These are phyloP conservation scores for Actinernus sp. DNA, from an alignment of 92 coral and sea anemone species.

Conservation along the genomic window DNA sequence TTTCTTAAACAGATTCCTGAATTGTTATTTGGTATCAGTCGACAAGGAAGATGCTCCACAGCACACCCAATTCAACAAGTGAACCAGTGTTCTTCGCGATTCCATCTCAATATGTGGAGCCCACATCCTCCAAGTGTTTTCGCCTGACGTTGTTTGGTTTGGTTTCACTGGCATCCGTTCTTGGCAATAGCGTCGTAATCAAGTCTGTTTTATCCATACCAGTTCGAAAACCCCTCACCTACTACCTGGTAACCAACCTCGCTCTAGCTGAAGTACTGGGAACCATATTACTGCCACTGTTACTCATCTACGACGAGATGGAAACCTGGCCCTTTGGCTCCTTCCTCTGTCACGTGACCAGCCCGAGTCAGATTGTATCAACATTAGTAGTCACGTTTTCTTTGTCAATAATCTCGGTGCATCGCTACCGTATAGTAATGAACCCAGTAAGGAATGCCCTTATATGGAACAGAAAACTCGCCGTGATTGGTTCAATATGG, in stretches of 20 bases:
- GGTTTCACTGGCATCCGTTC: constrained; percentile 30
- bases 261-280: constrained; percentile 58
- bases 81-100: too few species aligned
- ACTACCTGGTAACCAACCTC: constrained; percentile 56
- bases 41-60: too few species aligned
- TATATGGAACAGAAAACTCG: neutral
- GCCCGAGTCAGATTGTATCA: constrained; percentile 36
- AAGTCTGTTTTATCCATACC: constrained; percentile 30
- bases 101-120: constrained; percentile 36
- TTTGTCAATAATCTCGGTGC: constrained; percentile 50
- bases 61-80: too few species aligned
- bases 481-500: constrained; percentile 38
- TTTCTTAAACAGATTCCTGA: too few species aligned
- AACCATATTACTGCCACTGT: constrained; percentile 31
- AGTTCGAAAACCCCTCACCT: constrained; percentile 52
- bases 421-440: constrained; percentile 35
- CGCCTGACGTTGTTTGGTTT: constrained; percentile 42
- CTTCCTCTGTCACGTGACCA: constrained; percentile 26
- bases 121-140: constrained; percentile 8
- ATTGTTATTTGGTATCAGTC: too few species aligned
- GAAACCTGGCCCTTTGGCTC: constrained; percentile 10
- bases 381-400: constrained; percentile 42
- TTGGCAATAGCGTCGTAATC: constrained; percentile 54
- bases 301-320: constrained; percentile 11
- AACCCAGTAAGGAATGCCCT: neutral